These are phyloP conservation scores for Pteromalus puparum DNA, from an alignment of 1,140 invertebrate species.

Conservation along the genomic window DNA sequence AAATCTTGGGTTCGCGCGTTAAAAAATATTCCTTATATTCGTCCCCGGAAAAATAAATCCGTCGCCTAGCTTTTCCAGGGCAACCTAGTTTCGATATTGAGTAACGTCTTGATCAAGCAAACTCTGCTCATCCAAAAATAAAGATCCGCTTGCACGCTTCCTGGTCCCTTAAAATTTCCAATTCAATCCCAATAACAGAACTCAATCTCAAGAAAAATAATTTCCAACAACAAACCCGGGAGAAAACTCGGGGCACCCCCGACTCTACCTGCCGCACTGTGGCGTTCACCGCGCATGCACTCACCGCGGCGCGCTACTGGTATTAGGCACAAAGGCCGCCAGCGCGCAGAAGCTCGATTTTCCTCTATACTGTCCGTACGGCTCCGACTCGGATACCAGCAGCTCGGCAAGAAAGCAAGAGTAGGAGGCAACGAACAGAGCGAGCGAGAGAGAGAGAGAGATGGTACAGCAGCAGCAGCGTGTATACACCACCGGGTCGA, in stretches of 20 bases:
- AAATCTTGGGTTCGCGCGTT: too few species aligned
- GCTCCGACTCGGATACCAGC: neutral
- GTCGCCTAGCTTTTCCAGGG: too few species aligned
- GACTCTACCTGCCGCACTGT: slow-evolving; percentile 2
- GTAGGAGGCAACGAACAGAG: neutral
- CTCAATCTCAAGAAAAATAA: too few species aligned
- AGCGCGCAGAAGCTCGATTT: neutral
- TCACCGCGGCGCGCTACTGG: neutral
- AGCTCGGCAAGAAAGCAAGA: neutral
- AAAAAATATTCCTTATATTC: too few species aligned
- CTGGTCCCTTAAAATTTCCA: too few species aligned
- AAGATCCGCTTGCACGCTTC: too few species aligned
- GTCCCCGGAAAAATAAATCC: too few species aligned
- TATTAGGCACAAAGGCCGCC: slow-evolving; percentile 3
- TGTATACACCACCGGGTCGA: slow-evolving; percentile 59
- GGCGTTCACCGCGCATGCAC: slow-evolving; percentile 12
- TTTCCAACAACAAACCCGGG: too few species aligned
- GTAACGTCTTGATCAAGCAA: too few species aligned
- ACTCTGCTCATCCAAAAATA: too few species aligned
- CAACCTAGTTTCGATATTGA: too few species aligned
- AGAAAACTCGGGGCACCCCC: neutral
- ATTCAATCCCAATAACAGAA: too few species aligned
- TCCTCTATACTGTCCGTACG: neutral
- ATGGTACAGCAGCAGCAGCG: neutral
- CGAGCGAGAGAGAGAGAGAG: neutral